Percentiles rank a stretch among this genome's conserved stretches.
Evolutionary conservation across 2,113 vertebrate genomes (phyloP).

Genomic region (Copsychus sechellarum): DNA sequence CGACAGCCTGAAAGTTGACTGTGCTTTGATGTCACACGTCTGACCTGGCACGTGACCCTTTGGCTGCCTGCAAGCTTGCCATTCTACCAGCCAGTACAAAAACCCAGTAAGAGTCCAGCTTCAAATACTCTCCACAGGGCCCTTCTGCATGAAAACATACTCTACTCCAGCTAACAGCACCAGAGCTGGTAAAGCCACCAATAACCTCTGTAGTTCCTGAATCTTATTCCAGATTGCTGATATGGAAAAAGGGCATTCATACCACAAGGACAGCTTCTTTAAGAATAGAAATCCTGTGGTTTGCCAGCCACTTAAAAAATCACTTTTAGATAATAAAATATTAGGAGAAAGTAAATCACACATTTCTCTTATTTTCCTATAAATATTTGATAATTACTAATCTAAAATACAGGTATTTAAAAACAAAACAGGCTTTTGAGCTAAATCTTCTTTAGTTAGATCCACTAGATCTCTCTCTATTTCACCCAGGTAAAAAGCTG

Average conservation of each 20-base stretch:
- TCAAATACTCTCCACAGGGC: background rate
- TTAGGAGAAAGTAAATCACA: background rate
- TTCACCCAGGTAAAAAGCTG: background rate
- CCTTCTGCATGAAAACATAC: background rate
- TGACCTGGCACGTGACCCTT: background rate
- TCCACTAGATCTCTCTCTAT: background rate
- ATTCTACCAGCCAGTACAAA: background rate
- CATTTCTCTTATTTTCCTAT: background rate
- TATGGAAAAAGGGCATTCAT: background rate
- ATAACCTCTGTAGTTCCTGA: background rate
- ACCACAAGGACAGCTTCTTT: background rate
- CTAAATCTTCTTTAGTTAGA: background rate
- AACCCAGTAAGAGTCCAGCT: background rate
- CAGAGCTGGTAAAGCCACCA: background rate
- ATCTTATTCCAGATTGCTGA: background rate
- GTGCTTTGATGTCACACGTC: background rate
- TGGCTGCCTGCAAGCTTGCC: background rate
- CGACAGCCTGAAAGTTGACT: background rate
- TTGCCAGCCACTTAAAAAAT: background rate
- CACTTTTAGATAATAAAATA: background rate
- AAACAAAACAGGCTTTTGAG: background rate
- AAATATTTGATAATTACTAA: background rate
- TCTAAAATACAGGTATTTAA: background rate
- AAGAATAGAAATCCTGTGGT: background rate
- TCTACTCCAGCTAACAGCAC: background rate